phyloP scores from a whole-genome alignment of 2,888 invertebrate species.

The Trissoscelio sp. region DNA sequence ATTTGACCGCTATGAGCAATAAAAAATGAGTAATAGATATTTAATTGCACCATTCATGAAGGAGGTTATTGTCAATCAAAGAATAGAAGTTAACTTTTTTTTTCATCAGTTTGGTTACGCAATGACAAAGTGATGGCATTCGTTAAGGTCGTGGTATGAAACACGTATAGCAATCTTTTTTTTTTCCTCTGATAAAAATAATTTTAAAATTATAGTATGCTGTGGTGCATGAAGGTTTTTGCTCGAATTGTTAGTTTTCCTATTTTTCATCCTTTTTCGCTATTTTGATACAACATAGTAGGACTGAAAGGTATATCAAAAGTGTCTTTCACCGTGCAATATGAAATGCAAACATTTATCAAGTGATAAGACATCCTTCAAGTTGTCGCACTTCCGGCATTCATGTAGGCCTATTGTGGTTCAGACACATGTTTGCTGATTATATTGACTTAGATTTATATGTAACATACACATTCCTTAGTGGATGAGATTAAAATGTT shows the following conservation, averaged over 20 bases:
- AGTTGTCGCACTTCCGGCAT: constrained; percentile 45
- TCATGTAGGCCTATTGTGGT: constrained; percentile 31
- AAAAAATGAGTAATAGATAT: constrained; percentile 5
- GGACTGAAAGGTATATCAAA: constrained; percentile 34
- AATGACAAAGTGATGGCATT: neutral
- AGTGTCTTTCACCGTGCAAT: constrained; percentile 25
- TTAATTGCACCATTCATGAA: constrained; percentile 14
- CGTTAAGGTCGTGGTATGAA: constrained; percentile 3
- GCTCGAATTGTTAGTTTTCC: neutral
- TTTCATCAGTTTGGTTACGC: constrained; percentile 3
- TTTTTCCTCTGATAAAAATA: constrained; percentile 20
- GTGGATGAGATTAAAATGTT: too few relatives aligned
- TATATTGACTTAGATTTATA: constrained; percentile 48
- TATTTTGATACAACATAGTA: too few relatives aligned
- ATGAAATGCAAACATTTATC: constrained; percentile 44
- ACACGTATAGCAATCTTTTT: neutral
- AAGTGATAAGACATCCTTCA: constrained; percentile 53
- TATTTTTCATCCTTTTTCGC: too few relatives aligned
- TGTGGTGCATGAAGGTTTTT: constrained; percentile 34
- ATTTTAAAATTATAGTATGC: constrained; percentile 25
- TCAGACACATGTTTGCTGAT: constrained; percentile 20
- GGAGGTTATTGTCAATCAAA: constrained; percentile 12
- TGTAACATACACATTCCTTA: constrained; percentile 1
- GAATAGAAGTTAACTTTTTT: constrained; percentile 6
- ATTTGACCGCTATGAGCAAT: neutral